Conservation (phyloP, 2,888 invertebrate genomes). For the Plagiodera versicolora region DNA sequence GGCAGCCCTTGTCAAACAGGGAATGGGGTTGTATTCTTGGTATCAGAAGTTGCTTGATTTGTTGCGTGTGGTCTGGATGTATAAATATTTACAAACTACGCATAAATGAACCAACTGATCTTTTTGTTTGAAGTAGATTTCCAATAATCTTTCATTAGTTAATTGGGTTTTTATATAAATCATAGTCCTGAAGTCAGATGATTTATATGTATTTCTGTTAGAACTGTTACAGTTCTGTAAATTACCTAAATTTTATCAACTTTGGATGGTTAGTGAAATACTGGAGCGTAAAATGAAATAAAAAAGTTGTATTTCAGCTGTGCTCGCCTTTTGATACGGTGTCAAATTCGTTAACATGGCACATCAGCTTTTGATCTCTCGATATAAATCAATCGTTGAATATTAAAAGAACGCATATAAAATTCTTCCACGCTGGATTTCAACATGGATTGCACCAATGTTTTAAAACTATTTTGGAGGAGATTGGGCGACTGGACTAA, state of each 20-base stretch:
- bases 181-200: too few species aligned
- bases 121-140: background rate
- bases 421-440: background rate
- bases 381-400: background rate
- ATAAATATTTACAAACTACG: slow-evolving; percentile 38
- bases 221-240: too few species aligned
- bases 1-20: background rate
- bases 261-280: too few species aligned
- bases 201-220: too few species aligned
- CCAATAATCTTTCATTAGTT: too few species aligned
- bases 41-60: background rate
- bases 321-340: background rate
- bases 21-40: background rate
- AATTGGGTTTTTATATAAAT: too few species aligned
- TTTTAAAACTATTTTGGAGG: too few species aligned
- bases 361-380: background rate
- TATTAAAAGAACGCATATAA: background rate
- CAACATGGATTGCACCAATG: background rate
- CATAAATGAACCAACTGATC: background rate
- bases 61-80: slow-evolving; percentile 35
- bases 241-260: too few species aligned
- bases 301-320: too few species aligned
- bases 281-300: too few species aligned
- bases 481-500: too few species aligned
- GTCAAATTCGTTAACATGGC: background rate